Conservation (phyloP, 2,797 vertebrate genomes). For the Gymnothorax javanicus region DNA sequence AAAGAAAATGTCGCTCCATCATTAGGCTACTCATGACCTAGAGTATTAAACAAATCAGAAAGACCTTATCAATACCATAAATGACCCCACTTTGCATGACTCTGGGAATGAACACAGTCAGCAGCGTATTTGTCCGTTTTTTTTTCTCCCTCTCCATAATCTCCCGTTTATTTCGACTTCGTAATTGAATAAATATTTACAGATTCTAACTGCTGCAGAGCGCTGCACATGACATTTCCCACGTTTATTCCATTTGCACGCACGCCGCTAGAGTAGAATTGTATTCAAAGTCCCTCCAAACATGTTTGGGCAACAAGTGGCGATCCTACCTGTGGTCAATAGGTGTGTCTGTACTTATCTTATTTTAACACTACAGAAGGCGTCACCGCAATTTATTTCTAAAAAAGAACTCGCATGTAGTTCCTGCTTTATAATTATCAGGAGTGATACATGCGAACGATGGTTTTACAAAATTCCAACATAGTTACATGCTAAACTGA, state of each 20-base stretch:
- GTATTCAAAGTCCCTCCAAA: background rate
- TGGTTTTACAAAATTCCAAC: background rate
- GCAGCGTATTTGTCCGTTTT: background rate
- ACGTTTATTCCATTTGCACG: background rate
- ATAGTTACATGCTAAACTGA: background rate
- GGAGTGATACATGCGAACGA: background rate
- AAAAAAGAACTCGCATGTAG: background rate
- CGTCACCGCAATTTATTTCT: background rate
- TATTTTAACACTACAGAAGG: background rate
- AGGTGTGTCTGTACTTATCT: background rate
- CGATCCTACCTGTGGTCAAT: background rate
- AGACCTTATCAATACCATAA: background rate
- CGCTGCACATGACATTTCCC: background rate
- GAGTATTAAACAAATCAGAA: background rate
- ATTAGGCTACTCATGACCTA: background rate
- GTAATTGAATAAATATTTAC: constrained; percentile 20
- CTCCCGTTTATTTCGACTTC: background rate
- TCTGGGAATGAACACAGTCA: background rate
- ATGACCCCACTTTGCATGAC: background rate
- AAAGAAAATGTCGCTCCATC: background rate
- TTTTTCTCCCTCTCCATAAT: background rate
- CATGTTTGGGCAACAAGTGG: background rate
- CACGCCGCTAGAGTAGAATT: background rate
- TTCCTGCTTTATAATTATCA: background rate
- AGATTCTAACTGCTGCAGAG: background rate